Evolutionary conservation across 2,888 invertebrate genomes (phyloP), one percentile per base, ranked within the genome.

Genomic region (Hololepta plana): DNA sequence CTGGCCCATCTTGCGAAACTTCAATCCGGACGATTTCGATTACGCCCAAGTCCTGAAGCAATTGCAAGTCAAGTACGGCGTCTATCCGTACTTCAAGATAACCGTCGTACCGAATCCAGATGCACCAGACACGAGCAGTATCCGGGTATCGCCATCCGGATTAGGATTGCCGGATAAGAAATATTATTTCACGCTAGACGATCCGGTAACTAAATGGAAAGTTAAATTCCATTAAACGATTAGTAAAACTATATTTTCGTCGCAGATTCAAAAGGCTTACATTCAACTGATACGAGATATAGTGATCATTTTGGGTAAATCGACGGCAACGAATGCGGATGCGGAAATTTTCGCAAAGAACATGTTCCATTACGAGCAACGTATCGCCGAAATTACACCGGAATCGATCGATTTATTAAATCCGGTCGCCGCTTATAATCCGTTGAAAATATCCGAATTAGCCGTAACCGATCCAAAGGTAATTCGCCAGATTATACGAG

Each of bases 331-430:
- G 2, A 50, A 47, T 26, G 43, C 44, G 15, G 55, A 57, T 26
- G 62, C 64, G 0, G 43, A 47, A 3, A 48, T 49, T 32, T 64
- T 63, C 44, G 57, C 59, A 12, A 53, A 55, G 8, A 59, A 62
- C 35, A 55, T 64, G 32, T 64, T 60, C 37, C 52, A 51, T 33
- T 65, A 62, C 40, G 65, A 67, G 41, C 60, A 57, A 41, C 43
- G 65, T 14, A 53, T 67, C 6, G 64, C 64, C 1, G 61, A 62
- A 43, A 49, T 60, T 6, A 57, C 55, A 4, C 62, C 62, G 1
- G 44, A 46, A 27, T 36, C 40, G 9, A 38, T 33, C 8, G 43
- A 43, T 8, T 30, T 53, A 22, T 39, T 43, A 20, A 49, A 58
- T 41, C 57, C 58, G 0, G 40, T 56, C 5, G 38, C 41, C 8